Percentiles rank a stretch among this genome's conserved stretches.
Evolutionary conservation across 2,888 invertebrate genomes (phyloP).

Genomic region (Drosophila acutilabella): DNA sequence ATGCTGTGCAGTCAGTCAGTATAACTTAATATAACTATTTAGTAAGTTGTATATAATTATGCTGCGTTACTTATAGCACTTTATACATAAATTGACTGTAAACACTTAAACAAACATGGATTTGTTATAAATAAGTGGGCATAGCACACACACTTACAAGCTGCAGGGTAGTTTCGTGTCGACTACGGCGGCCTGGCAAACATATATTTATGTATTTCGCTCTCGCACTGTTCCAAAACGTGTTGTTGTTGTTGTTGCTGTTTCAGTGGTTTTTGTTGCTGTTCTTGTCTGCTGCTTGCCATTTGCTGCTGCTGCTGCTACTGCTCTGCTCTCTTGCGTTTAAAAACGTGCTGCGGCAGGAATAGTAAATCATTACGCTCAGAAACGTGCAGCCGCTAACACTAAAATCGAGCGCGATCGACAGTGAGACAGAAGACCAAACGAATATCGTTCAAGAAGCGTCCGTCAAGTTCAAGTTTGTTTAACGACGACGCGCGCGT

Average conservation of each 20-base stretch:
- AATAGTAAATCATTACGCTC: constrained; percentile 85
- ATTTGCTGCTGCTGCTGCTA: constrained; percentile 18
- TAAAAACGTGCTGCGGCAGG: constrained; percentile 84
- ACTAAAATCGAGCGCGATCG: constrained; percentile 40
- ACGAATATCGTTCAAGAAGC: constrained; percentile 2
- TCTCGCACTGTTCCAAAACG: constrained; percentile 33
- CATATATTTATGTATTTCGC: constrained; percentile 16
- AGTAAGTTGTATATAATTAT: not conserved
- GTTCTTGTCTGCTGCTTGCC: constrained; percentile 13
- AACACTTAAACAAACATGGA: not conserved
- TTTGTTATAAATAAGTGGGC: not conserved
- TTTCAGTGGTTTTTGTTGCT: constrained; percentile 26
- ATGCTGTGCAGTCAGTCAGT: not conserved
- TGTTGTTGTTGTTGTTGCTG: constrained; percentile 29
- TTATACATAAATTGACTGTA: too few relatives aligned
- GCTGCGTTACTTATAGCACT: not conserved
- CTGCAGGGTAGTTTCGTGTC: constrained; percentile 33
- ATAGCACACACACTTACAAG: too few relatives aligned
- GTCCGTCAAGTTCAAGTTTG: constrained; percentile 74
- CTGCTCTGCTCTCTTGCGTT: constrained; percentile 54
- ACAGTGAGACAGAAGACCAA: not conserved
- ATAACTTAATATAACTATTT: not conserved
- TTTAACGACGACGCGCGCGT: constrained; percentile 36
- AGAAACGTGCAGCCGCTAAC: constrained; percentile 81
- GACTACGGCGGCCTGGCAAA: not conserved